A percentile compares a stretch with the other conserved stretches of the same genome.
Evolutionary conservation across 2,888 invertebrate genomes (phyloP).

Genomic region (Embidobia sp.): DNA sequence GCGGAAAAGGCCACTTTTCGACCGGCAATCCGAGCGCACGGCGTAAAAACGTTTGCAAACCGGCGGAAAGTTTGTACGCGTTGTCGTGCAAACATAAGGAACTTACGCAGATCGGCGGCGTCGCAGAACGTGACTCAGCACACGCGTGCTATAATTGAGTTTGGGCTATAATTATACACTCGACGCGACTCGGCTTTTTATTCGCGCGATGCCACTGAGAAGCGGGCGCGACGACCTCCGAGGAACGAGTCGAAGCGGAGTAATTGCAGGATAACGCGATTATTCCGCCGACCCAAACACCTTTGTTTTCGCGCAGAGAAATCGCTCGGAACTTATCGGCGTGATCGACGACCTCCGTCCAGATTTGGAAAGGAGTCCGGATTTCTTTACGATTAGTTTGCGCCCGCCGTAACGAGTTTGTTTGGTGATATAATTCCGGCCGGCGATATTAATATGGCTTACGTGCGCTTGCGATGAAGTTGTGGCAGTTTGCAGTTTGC

Average conservation of each 20-base stretch:
- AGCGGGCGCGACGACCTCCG: constrained; percentile 36
- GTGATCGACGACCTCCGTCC: background rate
- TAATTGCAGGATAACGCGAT: constrained; percentile 33
- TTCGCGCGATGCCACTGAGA: background rate
- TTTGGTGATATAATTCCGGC: constrained; percentile 1
- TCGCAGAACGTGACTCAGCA: constrained; percentile 40
- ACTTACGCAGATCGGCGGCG: background rate
- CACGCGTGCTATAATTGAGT: constrained; percentile 47
- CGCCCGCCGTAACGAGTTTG: constrained; percentile 3
- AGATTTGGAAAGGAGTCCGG: no score
- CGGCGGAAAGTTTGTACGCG: no score
- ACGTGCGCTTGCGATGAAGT: constrained; percentile 1
- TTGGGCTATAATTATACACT: constrained; percentile 57
- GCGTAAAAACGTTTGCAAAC: no score
- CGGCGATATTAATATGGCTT: constrained; percentile 14
- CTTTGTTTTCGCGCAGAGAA: constrained; percentile 11
- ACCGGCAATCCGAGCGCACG: no score
- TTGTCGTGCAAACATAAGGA: no score
- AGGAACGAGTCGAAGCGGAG: constrained; percentile 4
- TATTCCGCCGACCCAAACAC: constrained; percentile 15
- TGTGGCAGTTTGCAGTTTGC: constrained; percentile 12
- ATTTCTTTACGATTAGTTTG: background rate
- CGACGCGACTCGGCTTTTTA: constrained; percentile 8
- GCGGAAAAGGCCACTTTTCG: no score
- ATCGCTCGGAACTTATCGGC: background rate